phyloP scores from a whole-genome alignment of 2,113 vertebrate genomes.

The Pachypanchax playfairii region DNA sequence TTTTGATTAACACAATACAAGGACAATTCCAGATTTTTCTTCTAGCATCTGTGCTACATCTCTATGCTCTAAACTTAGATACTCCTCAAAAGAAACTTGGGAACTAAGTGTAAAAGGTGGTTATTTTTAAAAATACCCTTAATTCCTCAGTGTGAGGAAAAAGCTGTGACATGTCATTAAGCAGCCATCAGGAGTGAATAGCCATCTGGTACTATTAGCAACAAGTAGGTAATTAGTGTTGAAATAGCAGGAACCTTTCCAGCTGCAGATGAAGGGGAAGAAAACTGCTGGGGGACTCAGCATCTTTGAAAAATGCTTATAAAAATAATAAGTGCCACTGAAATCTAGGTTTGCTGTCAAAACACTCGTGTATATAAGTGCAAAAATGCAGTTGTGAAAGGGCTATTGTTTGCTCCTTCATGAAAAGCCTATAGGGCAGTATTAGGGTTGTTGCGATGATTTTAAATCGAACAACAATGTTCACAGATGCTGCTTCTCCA shows the following conservation, averaged over 20 bases:
- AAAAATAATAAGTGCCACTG: neutral
- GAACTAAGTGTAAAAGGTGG: neutral
- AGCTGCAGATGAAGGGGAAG: slow-evolving; percentile 11
- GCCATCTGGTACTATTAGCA: slow-evolving; percentile 44
- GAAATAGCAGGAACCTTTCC: slow-evolving; percentile 24
- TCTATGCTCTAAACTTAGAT: neutral
- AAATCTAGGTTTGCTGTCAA: slow-evolving; percentile 10
- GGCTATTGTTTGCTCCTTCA: neutral
- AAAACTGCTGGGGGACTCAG: slow-evolving; percentile 1
- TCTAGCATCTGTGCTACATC: neutral
- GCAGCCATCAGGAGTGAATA: slow-evolving; percentile 5
- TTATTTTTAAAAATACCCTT: slow-evolving; percentile 1
- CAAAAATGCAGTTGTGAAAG: neutral
- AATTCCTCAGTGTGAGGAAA: slow-evolving; percentile 13
- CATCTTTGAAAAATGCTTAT: neutral
- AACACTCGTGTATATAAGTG: neutral
- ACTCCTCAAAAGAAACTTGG: neutral
- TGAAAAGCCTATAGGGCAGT: neutral
- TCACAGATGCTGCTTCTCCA: neutral
- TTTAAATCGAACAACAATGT: neutral
- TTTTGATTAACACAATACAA: neutral
- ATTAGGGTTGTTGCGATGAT: neutral
- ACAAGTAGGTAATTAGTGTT: slow-evolving; percentile 52
- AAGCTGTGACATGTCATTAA: slow-evolving; percentile 26
- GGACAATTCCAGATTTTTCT: neutral